Base-by-base conservation (phyloP, 2,113 vertebrate species). In the Etheostoma spectabile region DNA sequence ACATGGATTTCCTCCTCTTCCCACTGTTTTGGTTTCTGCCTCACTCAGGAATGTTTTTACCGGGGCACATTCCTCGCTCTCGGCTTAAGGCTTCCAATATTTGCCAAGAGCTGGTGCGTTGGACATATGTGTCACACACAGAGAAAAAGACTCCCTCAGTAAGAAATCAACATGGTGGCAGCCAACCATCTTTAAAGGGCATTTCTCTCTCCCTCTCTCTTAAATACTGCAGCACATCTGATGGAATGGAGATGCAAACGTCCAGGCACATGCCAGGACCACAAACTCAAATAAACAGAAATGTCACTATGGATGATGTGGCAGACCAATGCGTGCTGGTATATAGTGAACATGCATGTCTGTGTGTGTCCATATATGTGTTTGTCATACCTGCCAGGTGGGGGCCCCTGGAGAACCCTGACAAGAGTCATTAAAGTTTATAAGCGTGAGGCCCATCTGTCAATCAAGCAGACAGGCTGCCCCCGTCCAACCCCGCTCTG, bases 381-480 rank as follows among this genome's bases (percentile, higher is more conserved):
- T 82, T 87, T 86, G 83, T 77, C 76, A 70, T 91, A 93, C 88
- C 90, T 92, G 93, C 87, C 72, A 91, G 86, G 88, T 84, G 77
- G 87, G 84, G 87, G 85, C 84, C 93, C 90, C 91, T 86, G 77
- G 86, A 85, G 84, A 71, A 73, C 78, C 81, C 88, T 93, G 94
- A 95, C 93, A 94, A 93, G 92, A 94, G 82, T 89, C 91, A 92
- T 95, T 95, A 95, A 94, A 94, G 91, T 95, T 95, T 95, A 95
- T 91, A 90, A 92, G 90, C 80, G 65, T 86, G 88, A 89, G 86
- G 85, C 91, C 86, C 85, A 70, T 86, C 92, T 86, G 91, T 93
- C 93, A 87, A 68, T 95, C 94, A 95, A 53, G 42, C 64, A 93
- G 93, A 95, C 85, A 83, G 89, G 85, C 86, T 84, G 83, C 84